Percentiles rank a stretch among this genome's conserved stretches.
These are phyloP conservation scores for Mylabris sibirica DNA, from an alignment of 2,888 invertebrate species.

Conservation along the genomic window DNA sequence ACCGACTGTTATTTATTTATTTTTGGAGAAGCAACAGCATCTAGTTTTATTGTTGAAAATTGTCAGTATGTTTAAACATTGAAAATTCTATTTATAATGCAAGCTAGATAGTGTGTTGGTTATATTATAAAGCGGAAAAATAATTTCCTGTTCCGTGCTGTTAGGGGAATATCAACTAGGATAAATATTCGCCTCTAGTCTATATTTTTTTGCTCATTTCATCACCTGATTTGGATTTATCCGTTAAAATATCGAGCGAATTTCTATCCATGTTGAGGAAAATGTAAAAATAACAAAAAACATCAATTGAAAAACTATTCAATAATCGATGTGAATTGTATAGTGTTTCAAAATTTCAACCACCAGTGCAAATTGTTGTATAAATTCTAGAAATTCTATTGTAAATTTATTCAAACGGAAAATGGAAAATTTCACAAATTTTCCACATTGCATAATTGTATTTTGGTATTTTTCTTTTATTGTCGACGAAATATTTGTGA, in stretches of 20 bases:
- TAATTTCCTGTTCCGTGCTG: constrained; percentile 53
- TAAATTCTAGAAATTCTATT: neutral
- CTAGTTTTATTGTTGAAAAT: neutral
- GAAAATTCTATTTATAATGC: constrained; percentile 50
- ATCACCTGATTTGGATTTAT: constrained; percentile 21
- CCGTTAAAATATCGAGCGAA: constrained; percentile 11
- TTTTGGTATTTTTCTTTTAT: neutral
- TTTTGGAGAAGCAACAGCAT: too few relatives aligned
- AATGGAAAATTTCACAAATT: constrained; percentile 17
- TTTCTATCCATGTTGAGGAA: neutral
- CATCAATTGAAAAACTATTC: neutral
- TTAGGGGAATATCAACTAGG: constrained; percentile 52
- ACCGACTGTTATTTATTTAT: neutral
- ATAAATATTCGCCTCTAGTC: constrained; percentile 48
- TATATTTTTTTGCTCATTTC: constrained; percentile 16
- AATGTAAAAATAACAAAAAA: too few relatives aligned
- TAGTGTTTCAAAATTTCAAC: neutral
- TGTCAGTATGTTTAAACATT: neutral
- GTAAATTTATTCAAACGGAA: constrained; percentile 5
- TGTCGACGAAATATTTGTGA: neutral
- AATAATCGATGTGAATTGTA: neutral
- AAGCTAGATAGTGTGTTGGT: constrained; percentile 47
- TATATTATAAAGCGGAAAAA: constrained; percentile 55
- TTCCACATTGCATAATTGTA: constrained; percentile 15
- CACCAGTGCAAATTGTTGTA: neutral